phyloP scores from a whole-genome alignment of 2,113 vertebrate genomes.

The Atrichornis clamosus region DNA sequence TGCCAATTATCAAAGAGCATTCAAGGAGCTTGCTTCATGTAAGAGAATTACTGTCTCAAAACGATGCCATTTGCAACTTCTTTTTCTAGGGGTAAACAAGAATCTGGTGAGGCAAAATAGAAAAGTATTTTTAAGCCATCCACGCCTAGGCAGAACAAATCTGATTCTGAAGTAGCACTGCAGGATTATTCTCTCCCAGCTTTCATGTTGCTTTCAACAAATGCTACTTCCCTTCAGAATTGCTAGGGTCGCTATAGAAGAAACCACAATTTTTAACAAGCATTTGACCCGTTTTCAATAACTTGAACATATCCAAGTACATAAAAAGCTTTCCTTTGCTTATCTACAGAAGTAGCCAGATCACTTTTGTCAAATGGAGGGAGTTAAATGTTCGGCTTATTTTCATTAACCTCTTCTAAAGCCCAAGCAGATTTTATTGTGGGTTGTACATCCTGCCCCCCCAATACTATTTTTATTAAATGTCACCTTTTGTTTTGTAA shows the following conservation, averaged over 20 bases:
- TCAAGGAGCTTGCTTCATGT: not conserved
- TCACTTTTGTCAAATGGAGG: not conserved
- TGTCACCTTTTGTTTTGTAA: not conserved
- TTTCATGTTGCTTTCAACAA: not conserved
- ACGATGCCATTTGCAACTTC: not conserved
- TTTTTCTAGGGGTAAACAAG: not conserved
- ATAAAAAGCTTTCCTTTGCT: not conserved
- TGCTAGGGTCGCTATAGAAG: not conserved
- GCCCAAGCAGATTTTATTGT: not conserved
- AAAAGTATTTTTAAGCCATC: not conserved
- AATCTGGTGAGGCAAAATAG: not conserved
- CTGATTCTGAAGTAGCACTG: not conserved
- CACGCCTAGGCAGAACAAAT: not conserved
- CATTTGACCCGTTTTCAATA: not conserved
- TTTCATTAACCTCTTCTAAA: not conserved
- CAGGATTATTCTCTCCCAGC: not conserved
- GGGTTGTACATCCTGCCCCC: not conserved
- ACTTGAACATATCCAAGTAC: not conserved
- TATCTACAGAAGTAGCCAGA: not conserved
- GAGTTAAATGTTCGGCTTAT: not conserved
- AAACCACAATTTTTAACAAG: not conserved
- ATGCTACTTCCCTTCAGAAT: not conserved
- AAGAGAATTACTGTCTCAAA: not conserved
- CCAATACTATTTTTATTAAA: not conserved
- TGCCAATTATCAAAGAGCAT: not conserved